phyloP scores from a whole-genome alignment of 2,113 vertebrate species.

The Galbula dea region DNA sequence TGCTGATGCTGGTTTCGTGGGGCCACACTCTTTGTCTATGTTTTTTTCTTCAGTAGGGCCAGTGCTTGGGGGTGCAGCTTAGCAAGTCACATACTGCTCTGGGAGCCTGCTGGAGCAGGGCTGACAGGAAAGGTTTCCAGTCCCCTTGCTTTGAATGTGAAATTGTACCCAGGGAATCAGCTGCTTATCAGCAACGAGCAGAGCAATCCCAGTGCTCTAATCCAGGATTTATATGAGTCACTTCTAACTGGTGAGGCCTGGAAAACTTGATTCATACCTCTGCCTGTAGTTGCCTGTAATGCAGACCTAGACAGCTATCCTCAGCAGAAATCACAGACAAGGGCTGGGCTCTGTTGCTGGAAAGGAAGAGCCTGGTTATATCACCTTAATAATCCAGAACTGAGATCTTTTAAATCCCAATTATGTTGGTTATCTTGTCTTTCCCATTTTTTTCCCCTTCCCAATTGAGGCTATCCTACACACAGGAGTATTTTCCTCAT shows the following conservation, averaged over 20 bases:
- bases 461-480: neutral
- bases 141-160: conserved; percentile 48
- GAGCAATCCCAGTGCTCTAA: conserved; percentile 46
- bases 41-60: neutral
- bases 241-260: conserved; percentile 47
- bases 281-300: conserved; percentile 31
- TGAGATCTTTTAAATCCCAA: neutral
- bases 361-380: neutral
- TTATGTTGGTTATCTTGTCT: neutral
- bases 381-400: neutral
- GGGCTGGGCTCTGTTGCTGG: neutral
- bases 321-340: conserved; percentile 11
- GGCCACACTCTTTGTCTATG: neutral
- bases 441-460: neutral
- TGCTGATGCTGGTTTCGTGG: neutral
- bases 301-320: neutral
- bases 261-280: conserved; percentile 54
- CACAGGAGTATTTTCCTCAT: rapidly evolving
- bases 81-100: neutral
- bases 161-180: conserved; percentile 54
- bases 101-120: neutral
- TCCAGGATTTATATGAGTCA: conserved; percentile 53
- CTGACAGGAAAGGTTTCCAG: conserved; percentile 54
- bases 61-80: neutral
- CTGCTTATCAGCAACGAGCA: conserved; percentile 53